Evolutionary conservation across 2,888 invertebrate genomes (phyloP).

Genomic region (Ischnus inquisitorius): DNA sequence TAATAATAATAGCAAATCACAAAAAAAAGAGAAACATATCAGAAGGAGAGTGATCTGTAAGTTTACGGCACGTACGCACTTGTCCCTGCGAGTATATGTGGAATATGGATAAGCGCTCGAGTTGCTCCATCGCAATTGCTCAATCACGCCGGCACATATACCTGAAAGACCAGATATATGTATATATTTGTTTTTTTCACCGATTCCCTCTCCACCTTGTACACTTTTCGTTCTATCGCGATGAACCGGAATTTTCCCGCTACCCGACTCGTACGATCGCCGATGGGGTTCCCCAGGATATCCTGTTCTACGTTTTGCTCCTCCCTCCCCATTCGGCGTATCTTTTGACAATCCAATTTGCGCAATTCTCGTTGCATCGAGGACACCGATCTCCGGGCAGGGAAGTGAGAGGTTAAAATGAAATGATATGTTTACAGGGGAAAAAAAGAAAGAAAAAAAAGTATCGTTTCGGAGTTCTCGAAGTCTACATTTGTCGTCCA

Average conservation of each 20-base stretch:
- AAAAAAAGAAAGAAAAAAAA: not conserved
- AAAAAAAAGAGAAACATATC: not conserved
- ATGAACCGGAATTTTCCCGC: conserved; percentile 32
- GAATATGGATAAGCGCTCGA: conserved; percentile 29
- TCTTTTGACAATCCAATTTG: not conserved
- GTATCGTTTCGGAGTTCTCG: conserved; percentile 9
- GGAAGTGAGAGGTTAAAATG: no score
- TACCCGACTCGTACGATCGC: not conserved
- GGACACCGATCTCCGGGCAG: no score
- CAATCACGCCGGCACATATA: conserved; percentile 3
- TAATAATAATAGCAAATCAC: not conserved
- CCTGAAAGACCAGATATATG: not conserved
- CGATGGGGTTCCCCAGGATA: not conserved
- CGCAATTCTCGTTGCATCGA: no score
- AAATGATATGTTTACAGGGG: not conserved
- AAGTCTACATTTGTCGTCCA: not conserved
- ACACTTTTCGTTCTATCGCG: not conserved
- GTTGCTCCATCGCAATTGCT: conserved; percentile 35
- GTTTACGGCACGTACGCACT: conserved; percentile 14
- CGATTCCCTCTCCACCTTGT: conserved; percentile 4
- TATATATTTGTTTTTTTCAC: not conserved
- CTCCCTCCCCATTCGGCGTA: not conserved
- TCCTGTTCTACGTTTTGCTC: not conserved
- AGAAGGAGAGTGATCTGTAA: conserved; percentile 51
- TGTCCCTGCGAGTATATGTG: conserved; percentile 23